Conservation (phyloP, 2,888 invertebrate species). For the Drosophila paranaensis region DNA sequence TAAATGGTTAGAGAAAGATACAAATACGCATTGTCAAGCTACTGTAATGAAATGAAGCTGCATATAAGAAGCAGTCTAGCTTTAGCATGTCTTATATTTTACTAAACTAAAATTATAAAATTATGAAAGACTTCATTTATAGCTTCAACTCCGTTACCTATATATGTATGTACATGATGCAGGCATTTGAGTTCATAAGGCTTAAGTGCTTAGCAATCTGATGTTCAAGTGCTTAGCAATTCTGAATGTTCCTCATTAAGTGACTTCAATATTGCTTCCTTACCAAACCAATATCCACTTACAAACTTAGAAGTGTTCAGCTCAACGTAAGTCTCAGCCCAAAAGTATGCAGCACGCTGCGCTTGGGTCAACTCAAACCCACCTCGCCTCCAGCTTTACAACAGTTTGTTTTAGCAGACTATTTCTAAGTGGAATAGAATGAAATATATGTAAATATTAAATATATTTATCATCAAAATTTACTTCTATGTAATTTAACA, state of each 20-base stretch:
- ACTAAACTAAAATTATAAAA: neutral
- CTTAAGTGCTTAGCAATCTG: no score
- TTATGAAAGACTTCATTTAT: neutral
- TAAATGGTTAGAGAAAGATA: neutral
- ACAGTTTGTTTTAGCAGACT: neutral
- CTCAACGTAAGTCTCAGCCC: neutral
- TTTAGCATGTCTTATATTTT: neutral
- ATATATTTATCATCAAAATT: no score
- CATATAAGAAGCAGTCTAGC: neutral
- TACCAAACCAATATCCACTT: neutral
- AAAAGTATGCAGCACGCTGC: slow-evolving; percentile 8
- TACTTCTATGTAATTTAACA: no score
- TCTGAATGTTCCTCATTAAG: neutral
- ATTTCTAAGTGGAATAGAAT: no score
- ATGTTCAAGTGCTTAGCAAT: neutral
- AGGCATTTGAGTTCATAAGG: no score
- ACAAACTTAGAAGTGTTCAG: neutral
- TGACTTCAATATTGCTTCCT: neutral
- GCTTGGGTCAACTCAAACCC: neutral
- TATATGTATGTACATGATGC: no score
- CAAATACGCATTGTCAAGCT: neutral
- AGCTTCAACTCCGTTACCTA: no score
- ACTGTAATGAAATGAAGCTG: no score
- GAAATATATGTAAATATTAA: no score
- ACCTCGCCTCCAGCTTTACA: neutral